Evolutionary conservation across 2,888 invertebrate genomes (phyloP).

Genomic region (Melinopterus prodromus): DNA sequence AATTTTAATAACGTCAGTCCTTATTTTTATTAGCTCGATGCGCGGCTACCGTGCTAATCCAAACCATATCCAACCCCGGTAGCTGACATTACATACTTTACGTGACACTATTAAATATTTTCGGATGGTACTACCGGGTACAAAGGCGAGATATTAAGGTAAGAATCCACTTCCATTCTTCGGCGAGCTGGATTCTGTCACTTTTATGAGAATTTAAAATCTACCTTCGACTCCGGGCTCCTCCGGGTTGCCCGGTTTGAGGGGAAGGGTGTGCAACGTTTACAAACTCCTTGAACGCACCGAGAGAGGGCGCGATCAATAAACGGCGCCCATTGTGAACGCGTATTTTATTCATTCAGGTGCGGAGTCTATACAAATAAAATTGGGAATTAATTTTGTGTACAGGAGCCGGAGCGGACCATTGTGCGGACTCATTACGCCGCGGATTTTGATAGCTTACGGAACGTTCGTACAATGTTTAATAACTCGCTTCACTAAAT

Average conservation of each 20-base stretch:
- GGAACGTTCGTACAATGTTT: neutral
- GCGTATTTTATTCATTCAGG: constrained; percentile 46
- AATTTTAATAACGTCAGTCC: constrained; percentile 4
- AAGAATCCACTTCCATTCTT: constrained; percentile 32
- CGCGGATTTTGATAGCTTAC: constrained; percentile 10
- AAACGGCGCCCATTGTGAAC: constrained; percentile 48
- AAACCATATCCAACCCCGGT: neutral
- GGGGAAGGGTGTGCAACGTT: constrained; percentile 43
- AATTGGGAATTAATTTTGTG: constrained; percentile 34
- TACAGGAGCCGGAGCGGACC: constrained; percentile 16
- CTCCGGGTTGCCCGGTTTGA: neutral
- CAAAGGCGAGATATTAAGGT: constrained; percentile 33
- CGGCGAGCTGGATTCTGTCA: constrained; percentile 32
- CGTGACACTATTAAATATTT: neutral
- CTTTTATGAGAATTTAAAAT: constrained; percentile 55
- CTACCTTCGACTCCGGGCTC: constrained; percentile 42
- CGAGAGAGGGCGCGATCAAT: constrained; percentile 49
- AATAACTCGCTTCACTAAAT: constrained; percentile 7
- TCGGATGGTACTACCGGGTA: constrained; percentile 26
- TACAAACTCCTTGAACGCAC: constrained; percentile 52
- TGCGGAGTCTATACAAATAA: constrained; percentile 37
- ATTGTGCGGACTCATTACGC: constrained; percentile 26
- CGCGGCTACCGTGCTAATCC: neutral
- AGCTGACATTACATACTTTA: neutral
- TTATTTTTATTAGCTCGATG: neutral